Evolutionary conservation across 2,888 invertebrate species (phyloP), one percentile per base, ranked within the genome.

Genomic region (Catocala fraxini): DNA sequence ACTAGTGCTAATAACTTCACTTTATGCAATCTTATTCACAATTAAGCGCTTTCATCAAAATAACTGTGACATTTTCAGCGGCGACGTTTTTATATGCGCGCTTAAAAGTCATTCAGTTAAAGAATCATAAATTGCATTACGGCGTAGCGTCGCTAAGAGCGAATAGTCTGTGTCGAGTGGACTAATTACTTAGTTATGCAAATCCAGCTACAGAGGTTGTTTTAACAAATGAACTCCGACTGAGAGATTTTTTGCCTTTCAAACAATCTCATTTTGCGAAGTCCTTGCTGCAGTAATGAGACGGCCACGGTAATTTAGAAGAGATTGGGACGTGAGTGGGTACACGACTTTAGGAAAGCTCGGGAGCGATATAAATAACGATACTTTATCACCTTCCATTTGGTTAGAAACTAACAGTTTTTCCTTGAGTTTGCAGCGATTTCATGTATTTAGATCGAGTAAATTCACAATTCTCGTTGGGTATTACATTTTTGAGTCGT

Each of bases 111-210:
- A 62, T 71, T 73, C 63, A 63, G 54, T 55, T 61, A 58, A 69
- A 72, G 59, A 63, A 70, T 61, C 58, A 70, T 70, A 71, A 75
- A 73, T 77, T 71, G 54, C 58, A 72, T 72, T 68, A 63, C 63
- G 63, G 53, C 56, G 43, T 55, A 68, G 56, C 55, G 48, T 47
- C 64, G 63, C 41, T 12, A 66, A 67, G 67, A 67, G 63, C 59
- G 70, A 76, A 71, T 67, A 65, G 65, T 66, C 62, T 65, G 58
- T 12, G 58, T 63, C 73, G 69, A 73, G 65, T 77, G 68, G 59
- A 73, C 80, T 85, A 85, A 86, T 85, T 84, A 82, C 79, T 79
- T 75, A 82, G 77, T 71, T 79, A 81, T 82, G 81, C 72, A 78
- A 85, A 85, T 84, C 74, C 57, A 60, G 59, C 66, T 73, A 73